Conservation (phyloP, 2,113 vertebrate genomes). For the Otus sunia region DNA sequence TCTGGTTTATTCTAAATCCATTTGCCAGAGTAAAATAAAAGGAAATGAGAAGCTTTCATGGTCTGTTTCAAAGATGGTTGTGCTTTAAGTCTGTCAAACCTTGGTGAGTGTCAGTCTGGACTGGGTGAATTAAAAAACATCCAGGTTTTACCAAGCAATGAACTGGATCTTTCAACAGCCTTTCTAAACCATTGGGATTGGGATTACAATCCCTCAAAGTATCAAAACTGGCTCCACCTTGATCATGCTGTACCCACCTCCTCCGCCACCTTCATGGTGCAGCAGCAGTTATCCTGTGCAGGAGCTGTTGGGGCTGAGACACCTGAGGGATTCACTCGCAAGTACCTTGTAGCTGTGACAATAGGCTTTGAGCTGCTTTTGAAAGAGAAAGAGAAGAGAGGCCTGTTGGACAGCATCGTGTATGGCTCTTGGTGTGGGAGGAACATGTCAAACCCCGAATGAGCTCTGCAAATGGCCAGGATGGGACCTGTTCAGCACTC, state of each 20-base stretch:
- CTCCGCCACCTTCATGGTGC: accelerated
- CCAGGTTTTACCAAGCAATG: neutral
- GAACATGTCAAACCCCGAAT: neutral
- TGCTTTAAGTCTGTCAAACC: neutral
- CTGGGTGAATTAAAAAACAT: neutral
- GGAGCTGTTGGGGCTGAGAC: neutral
- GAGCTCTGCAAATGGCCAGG: neutral
- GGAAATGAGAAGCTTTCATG: neutral
- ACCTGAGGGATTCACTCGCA: accelerated
- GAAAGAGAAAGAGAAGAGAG: neutral
- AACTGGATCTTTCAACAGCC: neutral
- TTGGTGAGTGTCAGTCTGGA: neutral
- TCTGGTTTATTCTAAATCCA: neutral
- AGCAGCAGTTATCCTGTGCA: accelerated
- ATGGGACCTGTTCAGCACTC: accelerated
- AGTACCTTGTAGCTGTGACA: neutral
- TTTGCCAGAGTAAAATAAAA: neutral
- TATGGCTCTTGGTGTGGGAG: accelerated
- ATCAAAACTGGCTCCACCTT: neutral
- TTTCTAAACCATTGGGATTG: neutral
- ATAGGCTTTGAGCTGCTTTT: neutral
- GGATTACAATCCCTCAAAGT: neutral
- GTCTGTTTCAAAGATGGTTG: neutral
- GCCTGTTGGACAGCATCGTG: neutral
- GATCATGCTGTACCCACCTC: accelerated